Base-by-base conservation (phyloP, 2,888 invertebrate genomes). In the Pristionchus maxplancki region DNA sequence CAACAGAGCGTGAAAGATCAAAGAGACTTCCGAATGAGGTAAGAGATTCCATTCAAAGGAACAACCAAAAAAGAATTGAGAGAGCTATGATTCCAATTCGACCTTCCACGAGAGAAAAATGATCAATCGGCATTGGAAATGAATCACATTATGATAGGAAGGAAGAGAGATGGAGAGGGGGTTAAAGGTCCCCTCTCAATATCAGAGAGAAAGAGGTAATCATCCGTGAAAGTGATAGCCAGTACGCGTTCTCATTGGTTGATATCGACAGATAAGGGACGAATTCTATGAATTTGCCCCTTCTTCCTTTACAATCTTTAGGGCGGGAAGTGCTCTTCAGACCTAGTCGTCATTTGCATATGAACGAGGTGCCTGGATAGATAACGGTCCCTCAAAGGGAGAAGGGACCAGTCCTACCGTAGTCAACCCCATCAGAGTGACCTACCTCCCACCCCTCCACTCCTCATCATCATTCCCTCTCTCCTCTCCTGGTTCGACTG, bases 1-100 rank as follows among this genome's bases (percentile, higher is more conserved):
- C 71, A 71, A 78, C 9, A 1, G 44, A 44, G 78, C 78, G 44
- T 78, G 78, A 78, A 34, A 78, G 78, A 78, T 78, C 78, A 78
- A 78, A 78, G 78, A 28, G 78, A 78, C 78, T 78, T 78, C 78
- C 78, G 78, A 78, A 78, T 78, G 78, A 78, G 78, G 78, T 78
- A 78, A 78, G 28, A 40, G 44, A 78, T 78, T 78, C 44, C n/a
- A 78, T 78, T 78, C n/a, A 78, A 48, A 28, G 44, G 71, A 37
- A 37, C 34, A 71, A 71, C 71, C 37, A 71, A 78, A 78, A 78
- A 78, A 58, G 6, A 8, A 78, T 11, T n/a, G 48, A 40, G 44
- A 40, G n/a, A 40, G 13, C 78, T 44, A 44, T 78, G 78, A 78
- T 40, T 74, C 11, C 24, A 44, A 78, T 78, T 78, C 78, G 78